Evolutionary conservation across 2,113 vertebrate species (phyloP).

Genomic region (Circaetus gallicus): DNA sequence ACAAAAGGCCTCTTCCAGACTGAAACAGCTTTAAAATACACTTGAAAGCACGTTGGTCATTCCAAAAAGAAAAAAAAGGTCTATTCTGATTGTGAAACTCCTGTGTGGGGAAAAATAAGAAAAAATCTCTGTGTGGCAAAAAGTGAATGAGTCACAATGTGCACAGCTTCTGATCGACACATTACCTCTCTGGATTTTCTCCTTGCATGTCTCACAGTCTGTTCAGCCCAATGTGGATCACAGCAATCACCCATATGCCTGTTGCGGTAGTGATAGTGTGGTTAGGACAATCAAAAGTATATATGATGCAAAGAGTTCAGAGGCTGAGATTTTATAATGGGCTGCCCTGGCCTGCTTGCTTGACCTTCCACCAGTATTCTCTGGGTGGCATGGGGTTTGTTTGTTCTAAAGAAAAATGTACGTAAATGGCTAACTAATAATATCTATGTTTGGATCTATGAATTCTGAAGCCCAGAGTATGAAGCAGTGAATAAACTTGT

Average conservation of each 20-base stretch:
- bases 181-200: not conserved
- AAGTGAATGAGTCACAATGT: not conserved
- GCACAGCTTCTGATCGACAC: not conserved
- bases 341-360: not conserved
- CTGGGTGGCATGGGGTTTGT: not conserved
- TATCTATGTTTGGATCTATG: not conserved
- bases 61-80: not conserved
- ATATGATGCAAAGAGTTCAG: not conserved
- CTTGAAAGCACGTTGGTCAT: not conserved
- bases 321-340: not conserved
- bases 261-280: not conserved
- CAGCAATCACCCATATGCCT: rapidly evolving
- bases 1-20: not conserved
- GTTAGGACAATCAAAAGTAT: not conserved
- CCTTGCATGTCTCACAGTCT: not conserved
- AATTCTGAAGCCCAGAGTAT: not conserved
- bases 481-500: not conserved
- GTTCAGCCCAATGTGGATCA: not conserved
- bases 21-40: not conserved
- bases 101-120: not conserved
- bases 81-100: not conserved
- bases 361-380: not conserved
- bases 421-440: not conserved
- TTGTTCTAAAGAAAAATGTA: not conserved
- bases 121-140: not conserved